phyloP scores from a whole-genome alignment of 30 jellyfish, hydroid and myxozoan genomes.

The Mastigias papua region DNA sequence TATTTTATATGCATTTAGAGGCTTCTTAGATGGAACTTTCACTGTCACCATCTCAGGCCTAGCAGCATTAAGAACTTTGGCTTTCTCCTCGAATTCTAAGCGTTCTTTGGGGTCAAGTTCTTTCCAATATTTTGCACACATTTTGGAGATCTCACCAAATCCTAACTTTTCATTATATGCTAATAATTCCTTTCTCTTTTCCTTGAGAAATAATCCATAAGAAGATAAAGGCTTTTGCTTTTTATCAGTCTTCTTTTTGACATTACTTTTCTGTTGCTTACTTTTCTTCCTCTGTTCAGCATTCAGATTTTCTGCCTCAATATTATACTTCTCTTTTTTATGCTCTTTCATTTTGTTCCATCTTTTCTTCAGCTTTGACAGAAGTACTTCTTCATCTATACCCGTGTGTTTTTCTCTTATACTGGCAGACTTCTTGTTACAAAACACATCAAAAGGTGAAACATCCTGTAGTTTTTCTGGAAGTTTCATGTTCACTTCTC shows the following conservation, averaged over 20 bases:
- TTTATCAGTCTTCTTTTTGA: background rate
- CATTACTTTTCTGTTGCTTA: background rate
- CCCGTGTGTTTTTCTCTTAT: slow-evolving; percentile 52
- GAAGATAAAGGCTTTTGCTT: background rate
- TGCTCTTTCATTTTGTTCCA: slow-evolving; percentile 65
- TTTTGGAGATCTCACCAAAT: slow-evolving; percentile 1
- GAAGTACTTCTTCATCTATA: slow-evolving; percentile 26
- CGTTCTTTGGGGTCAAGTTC: slow-evolving; percentile 8
- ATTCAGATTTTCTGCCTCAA: slow-evolving; percentile 23
- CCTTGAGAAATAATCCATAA: background rate
- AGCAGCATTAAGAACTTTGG: background rate
- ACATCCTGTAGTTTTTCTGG: background rate
- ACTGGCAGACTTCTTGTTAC: slow-evolving; percentile 30
- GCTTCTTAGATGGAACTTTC: slow-evolving; percentile 6
- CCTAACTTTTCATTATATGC: background rate
- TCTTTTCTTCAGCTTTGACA: slow-evolving; percentile 31
- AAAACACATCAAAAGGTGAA: slow-evolving; percentile 52
- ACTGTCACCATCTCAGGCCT: background rate
- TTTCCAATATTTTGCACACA: background rate
- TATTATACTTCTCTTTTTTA: slow-evolving; percentile 25
- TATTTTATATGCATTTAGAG: slow-evolving; percentile 27
- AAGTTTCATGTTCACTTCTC: slow-evolving; percentile 2
- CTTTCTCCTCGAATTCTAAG: slow-evolving; percentile 1
- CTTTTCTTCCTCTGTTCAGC: slow-evolving; percentile 13
- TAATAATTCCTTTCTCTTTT: background rate